Percentiles rank a stretch among this genome's conserved stretches.
phyloP scores from a whole-genome alignment of 2,888 invertebrate species.

The Adineta ricciae region DNA sequence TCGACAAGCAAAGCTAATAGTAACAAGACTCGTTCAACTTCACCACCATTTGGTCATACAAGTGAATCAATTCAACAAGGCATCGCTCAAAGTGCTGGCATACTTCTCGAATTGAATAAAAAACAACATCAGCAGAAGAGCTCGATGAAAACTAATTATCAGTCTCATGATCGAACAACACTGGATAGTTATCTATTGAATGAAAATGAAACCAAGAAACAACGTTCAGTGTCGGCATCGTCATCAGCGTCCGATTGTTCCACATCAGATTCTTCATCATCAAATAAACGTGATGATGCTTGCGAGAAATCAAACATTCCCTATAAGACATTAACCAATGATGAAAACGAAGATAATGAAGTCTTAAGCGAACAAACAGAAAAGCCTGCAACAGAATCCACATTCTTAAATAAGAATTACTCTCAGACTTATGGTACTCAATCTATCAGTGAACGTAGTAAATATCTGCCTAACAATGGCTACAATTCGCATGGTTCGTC shows the following conservation, averaged over 20 bases:
- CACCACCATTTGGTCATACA: not conserved
- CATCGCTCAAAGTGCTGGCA: not conserved
- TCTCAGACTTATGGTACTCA: not conserved
- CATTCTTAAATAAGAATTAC: not conserved
- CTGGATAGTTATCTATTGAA: not conserved
- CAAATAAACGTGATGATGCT: not conserved
- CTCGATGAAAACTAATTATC: not conserved
- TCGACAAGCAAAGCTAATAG: not conserved
- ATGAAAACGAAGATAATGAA: not conserved
- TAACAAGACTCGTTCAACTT: not conserved
- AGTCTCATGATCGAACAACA: not conserved
- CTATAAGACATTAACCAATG: not conserved
- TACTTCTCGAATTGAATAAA: not conserved
- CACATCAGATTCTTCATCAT: not conserved
- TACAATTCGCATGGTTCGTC: constrained; percentile 10
- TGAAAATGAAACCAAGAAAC: not conserved
- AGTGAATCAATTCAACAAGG: not conserved
- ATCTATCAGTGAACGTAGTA: not conserved
- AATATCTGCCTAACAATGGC: not conserved
- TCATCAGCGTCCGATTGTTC: not conserved
- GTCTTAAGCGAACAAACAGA: not conserved
- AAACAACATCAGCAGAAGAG: not conserved
- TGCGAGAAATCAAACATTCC: not conserved
- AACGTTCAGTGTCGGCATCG: not conserved
- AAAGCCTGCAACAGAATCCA: not conserved